A percentile compares a stretch with the other conserved stretches of the same genome.
Conservation (phyloP, 1,140 invertebrate genomes). For the Contarinia nasturtii region DNA sequence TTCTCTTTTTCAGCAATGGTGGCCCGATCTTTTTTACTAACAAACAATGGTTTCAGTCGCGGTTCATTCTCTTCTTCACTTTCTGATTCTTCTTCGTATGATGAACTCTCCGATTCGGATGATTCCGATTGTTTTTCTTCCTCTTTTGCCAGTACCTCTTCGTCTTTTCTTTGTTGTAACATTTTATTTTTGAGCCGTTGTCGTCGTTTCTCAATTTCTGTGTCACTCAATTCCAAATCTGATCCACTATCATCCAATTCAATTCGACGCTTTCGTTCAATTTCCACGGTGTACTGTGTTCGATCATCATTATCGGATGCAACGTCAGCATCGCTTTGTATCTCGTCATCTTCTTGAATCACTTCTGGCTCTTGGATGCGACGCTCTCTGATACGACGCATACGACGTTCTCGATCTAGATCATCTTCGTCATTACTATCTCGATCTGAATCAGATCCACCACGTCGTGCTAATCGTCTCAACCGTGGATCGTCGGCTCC, state of each 20-base stretch:
- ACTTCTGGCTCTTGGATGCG: conserved; percentile 52
- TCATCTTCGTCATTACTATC: conserved; percentile 22
- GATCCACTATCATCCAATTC: conserved; percentile 48
- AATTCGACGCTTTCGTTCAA: conserved; percentile 19
- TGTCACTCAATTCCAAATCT: conserved; percentile 48
- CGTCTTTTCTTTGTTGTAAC: conserved; percentile 43
- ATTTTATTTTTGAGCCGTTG: conserved; percentile 46
- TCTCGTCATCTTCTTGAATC: conserved; percentile 48
- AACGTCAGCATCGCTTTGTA: conserved; percentile 29
- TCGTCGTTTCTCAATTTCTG: conserved; percentile 65
- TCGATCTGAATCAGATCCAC: too few species aligned
- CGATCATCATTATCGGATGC: conserved; percentile 7
- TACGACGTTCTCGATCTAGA: conserved; percentile 26
- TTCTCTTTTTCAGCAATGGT: conserved; percentile 90
- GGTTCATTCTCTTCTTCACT: conserved; percentile 48
- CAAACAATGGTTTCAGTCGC: conserved; percentile 91
- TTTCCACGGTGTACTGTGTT: conserved; percentile 15
- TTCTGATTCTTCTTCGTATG: conserved; percentile 52
- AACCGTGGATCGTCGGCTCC: conserved; percentile 61
- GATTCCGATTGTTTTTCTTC: conserved; percentile 62
- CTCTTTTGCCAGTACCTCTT: conserved; percentile 34
- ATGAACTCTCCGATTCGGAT: conserved; percentile 44
- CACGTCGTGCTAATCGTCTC: conserved; percentile 29
- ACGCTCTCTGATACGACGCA: conserved; percentile 27
- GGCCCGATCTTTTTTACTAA: conserved; percentile 81